A percentile compares a stretch with the other conserved stretches of the same genome.
These are phyloP conservation scores for Berghia stephanieae DNA, from an alignment of 1,140 invertebrate species.

Conservation along the genomic window DNA sequence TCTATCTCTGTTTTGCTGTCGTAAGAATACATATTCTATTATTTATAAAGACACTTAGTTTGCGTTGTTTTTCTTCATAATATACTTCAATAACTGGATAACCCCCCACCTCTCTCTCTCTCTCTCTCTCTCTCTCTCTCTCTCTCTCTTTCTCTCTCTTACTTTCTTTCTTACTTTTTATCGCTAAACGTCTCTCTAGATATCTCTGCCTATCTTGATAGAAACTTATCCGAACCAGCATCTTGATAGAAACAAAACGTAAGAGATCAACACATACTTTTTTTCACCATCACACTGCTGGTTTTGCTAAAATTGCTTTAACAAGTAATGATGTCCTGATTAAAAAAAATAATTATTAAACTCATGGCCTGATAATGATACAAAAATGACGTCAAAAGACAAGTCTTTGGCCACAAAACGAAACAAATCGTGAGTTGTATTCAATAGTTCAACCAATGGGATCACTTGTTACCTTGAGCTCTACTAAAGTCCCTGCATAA, in stretches of 20 bases:
- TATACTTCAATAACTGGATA: not conserved
- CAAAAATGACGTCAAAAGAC: no score
- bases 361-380: not conserved
- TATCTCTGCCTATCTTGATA: not conserved
- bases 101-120: not conserved
- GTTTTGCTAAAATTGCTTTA: not conserved
- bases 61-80: not conserved
- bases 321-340: not conserved
- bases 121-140: not conserved
- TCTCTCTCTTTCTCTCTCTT: not conserved
- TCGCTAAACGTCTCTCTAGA: not conserved
- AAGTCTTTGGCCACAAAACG: no score
- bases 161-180: not conserved
- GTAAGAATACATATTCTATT: slow-evolving; percentile 97
- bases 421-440: no score
- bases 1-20: slow-evolving; percentile 29
- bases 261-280: not conserved
- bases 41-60: slow-evolving; percentile 86
- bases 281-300: not conserved
- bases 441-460: no score
- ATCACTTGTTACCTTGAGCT: no score
- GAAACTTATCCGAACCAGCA: no score
- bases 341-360: not conserved
- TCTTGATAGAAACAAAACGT: no score
- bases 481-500: no score